Evolutionary conservation across 2,888 invertebrate genomes (phyloP).

Genomic region (Melanophora roralis): DNA sequence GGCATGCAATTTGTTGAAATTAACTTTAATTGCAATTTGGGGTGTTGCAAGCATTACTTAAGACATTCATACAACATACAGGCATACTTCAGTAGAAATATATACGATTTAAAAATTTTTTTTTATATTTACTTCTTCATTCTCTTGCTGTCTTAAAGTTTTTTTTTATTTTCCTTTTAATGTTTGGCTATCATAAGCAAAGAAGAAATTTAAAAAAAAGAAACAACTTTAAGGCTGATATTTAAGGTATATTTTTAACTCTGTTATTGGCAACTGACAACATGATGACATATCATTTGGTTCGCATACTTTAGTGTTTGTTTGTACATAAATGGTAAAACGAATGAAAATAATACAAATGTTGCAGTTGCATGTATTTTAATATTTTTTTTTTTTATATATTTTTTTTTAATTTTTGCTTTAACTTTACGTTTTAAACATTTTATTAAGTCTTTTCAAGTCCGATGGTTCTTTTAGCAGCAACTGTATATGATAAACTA

Average conservation of each 20-base stretch:
- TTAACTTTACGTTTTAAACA: too few species aligned
- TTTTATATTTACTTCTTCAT: constrained; percentile 43
- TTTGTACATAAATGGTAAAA: neutral
- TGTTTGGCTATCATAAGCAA: constrained; percentile 1
- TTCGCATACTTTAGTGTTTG: constrained; percentile 38
- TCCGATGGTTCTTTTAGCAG: neutral
- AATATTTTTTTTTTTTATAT: constrained; percentile 8
- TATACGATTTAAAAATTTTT: constrained; percentile 29
- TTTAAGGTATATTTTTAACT: constrained; percentile 61
- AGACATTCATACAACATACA: constrained; percentile 22
- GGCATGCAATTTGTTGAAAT: constrained; percentile 77
- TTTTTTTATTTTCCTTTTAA: neutral
- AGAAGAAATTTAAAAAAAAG: neutral
- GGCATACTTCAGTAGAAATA: neutral
- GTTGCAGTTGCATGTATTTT: constrained; percentile 32
- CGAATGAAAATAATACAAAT: neutral
- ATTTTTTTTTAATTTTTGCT: neutral
- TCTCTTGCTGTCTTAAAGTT: constrained; percentile 34
- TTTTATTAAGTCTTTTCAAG: neutral
- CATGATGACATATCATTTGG: constrained; percentile 64
- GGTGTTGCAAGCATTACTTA: constrained; percentile 62
- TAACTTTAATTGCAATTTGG: constrained; percentile 75
- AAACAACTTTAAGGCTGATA: constrained; percentile 48
- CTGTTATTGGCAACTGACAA: constrained; percentile 63
- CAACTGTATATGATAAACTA: constrained; percentile 6